Evolutionary conservation across 1,140 invertebrate genomes (phyloP), one percentile per base, ranked within the genome.

Genomic region (Penaeus japonicus): DNA sequence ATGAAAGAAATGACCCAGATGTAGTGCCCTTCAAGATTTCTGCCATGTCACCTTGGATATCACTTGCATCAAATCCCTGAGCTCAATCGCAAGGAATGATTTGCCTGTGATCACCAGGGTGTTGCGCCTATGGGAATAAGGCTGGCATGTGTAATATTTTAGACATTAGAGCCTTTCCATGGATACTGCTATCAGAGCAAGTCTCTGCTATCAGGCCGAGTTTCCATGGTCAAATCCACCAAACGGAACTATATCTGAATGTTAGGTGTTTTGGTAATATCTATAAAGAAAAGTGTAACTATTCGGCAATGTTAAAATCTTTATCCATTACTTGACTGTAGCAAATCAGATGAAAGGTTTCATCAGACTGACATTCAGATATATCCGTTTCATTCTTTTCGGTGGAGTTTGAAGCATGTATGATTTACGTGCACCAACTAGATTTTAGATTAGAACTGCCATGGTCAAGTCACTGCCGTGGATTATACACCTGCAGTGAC

Each of bases 401-500:
- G 35, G 39, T 57, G n/a, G 27, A 24, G n/a, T 35, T 24, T 80
- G 57, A 12, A 55, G 24, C 47, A 47, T 47, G 47, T 47, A 47
- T 47, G 47, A 12, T 4, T 47, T 47, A 47, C 47, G 47, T 47
- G 47, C 47, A 47, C 47, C 7, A 70, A n/a, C 62, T 70, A 70
- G 62, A 70, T 15, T 24, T 75, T 54, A 78, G 84, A 54, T 18
- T 55, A 54, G 87, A 89, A 89, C 87, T 89, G 87, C 87, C 87
- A 89, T 89, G 82, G 75, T 89, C 87, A 73, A 89, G 83, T 89
- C 87, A 89, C 87, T 89, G 87, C 87, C 75, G 35, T 39, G 35
- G 81, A 20, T 32, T 47, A 73, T 39, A 22, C n/a, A 27, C 59
- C 47, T 54, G 83, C 82, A 89, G 87, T 84, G 82, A 84, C 83